Evolutionary conservation across 1,140 invertebrate species (phyloP).

Genomic region (Hydropsyche tenuis): DNA sequence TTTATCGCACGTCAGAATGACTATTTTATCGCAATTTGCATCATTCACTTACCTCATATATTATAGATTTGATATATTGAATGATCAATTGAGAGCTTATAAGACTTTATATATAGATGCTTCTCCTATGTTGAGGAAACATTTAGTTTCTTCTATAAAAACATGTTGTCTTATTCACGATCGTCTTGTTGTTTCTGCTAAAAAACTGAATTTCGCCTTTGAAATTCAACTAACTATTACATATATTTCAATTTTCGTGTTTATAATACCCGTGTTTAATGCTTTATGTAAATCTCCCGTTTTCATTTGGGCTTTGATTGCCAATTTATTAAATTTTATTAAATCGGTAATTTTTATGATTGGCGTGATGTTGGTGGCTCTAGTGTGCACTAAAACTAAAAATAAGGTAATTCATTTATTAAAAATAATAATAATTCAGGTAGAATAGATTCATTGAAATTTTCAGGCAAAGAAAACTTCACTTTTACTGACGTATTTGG

Average conservation of each 20-base stretch:
- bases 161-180: conserved; percentile 5
- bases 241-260: conserved; percentile 6
- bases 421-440: background rate
- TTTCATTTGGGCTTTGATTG: background rate
- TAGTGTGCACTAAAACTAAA: conserved; percentile 16
- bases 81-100: conserved; percentile 22
- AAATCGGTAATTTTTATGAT: background rate
- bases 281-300: background rate
- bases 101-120: background rate
- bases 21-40: conserved; percentile 18
- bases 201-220: conserved; percentile 4
- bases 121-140: conserved; percentile 7
- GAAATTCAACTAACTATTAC: conserved; percentile 1
- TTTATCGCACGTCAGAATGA: conserved; percentile 20
- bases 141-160: conserved; percentile 9
- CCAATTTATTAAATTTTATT: background rate
- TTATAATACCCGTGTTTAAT: conserved; percentile 11
- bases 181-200: background rate
- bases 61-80: conserved; percentile 15
- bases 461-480: conserved; percentile 7
- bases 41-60: conserved; percentile 7
- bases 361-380: background rate
- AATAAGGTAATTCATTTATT: conserved; percentile 14
- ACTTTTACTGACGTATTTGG: conserved; percentile 7
- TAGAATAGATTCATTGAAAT: background rate